Conservation (phyloP, 2,888 invertebrate species). For the Icerya purchasi region DNA sequence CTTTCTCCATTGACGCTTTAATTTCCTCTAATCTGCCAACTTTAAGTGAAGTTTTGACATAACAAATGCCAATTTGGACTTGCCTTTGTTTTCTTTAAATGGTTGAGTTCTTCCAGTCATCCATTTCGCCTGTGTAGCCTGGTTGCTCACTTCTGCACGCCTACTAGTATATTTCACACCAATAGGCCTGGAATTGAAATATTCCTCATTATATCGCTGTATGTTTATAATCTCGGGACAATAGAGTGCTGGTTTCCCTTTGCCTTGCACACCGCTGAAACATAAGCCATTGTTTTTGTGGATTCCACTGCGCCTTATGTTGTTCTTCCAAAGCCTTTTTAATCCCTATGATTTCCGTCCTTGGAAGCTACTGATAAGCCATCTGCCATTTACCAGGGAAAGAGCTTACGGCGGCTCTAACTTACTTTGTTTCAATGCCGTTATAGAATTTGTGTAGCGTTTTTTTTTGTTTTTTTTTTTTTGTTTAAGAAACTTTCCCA, state of each 20-base stretch:
- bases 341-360: neutral
- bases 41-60: neutral
- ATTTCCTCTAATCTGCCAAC: neutral
- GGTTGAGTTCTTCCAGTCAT: conserved; percentile 3
- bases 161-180: neutral
- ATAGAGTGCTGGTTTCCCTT: no score
- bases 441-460: neutral
- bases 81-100: neutral
- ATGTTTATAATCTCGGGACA: neutral
- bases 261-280: neutral
- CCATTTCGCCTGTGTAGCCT: neutral
- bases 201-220: neutral
- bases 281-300: neutral
- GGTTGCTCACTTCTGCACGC: neutral
- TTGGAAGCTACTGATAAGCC: neutral
- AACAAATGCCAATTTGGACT: neutral
- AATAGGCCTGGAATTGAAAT: neutral
- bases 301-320: neutral
- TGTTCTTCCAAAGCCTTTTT: neutral
- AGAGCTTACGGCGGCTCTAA: neutral
- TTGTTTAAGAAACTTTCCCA: neutral
- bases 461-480: no score
- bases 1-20: neutral
- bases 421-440: neutral
- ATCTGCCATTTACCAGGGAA: neutral